Percentiles rank a stretch among this genome's conserved stretches.
Conservation (phyloP, 1,140 invertebrate species). For the Drosophila tristis region DNA sequence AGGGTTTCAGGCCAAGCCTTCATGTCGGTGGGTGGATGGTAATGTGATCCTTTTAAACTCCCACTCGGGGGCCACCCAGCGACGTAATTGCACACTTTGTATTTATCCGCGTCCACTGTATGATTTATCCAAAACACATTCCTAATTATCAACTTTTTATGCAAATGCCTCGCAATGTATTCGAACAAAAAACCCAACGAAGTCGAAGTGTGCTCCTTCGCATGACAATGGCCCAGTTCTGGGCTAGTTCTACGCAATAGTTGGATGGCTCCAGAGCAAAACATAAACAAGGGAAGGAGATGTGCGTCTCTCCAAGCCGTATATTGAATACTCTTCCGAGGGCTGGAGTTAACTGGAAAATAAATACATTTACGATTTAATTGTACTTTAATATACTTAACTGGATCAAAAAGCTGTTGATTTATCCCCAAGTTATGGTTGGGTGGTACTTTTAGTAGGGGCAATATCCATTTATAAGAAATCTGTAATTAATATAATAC, state of each 20-base stretch:
- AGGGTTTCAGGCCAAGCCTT: constrained; percentile 31
- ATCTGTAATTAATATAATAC: too few species aligned
- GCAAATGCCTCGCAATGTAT: constrained; percentile 50
- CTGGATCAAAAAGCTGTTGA: too few species aligned
- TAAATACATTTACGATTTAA: neutral
- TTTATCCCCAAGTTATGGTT: too few species aligned
- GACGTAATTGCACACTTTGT: constrained; percentile 24
- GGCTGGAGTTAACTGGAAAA: neutral
- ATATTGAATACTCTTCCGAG: too few species aligned
- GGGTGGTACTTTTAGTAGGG: too few species aligned
- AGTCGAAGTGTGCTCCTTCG: constrained; percentile 33
- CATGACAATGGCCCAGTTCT: constrained; percentile 46
- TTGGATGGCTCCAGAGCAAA: constrained; percentile 11
- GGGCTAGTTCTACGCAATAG: constrained; percentile 51
- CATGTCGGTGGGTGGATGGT: neutral
- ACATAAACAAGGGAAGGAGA: neutral
- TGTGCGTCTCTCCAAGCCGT: too few species aligned
- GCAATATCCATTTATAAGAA: too few species aligned
- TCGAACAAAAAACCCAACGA: constrained; percentile 8
- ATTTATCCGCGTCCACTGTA: constrained; percentile 26
- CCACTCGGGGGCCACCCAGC: constrained; percentile 6
- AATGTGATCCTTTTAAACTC: neutral
- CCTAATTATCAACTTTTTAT: constrained; percentile 56
- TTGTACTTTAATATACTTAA: too few species aligned
- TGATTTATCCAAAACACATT: constrained; percentile 44